These are phyloP conservation scores for Papilio demoleus DNA, from an alignment of 2,888 invertebrate species.

Conservation along the genomic window DNA sequence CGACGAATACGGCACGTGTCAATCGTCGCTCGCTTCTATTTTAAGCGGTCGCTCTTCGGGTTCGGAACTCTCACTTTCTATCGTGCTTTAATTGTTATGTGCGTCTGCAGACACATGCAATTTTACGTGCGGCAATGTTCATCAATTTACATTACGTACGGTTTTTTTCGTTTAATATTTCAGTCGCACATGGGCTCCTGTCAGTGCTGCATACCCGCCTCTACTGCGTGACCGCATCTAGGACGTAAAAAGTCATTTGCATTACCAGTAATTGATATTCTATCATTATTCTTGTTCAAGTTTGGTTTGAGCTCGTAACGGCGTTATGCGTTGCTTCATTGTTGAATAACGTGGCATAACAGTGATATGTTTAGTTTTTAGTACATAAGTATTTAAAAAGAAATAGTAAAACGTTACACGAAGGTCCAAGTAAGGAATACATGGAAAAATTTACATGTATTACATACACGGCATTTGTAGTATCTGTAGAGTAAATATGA, in stretches of 20 bases:
- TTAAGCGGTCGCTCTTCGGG: constrained; percentile 65
- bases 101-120: constrained; percentile 74
- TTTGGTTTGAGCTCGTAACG: constrained; percentile 42
- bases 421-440: constrained; percentile 1
- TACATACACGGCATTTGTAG: background rate
- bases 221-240: constrained; percentile 32
- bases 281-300: constrained; percentile 40
- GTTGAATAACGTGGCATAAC: constrained; percentile 48
- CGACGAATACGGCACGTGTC: constrained; percentile 67
- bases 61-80: constrained; percentile 77
- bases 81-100: constrained; percentile 81
- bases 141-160: constrained; percentile 66
- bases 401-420: constrained; percentile 1
- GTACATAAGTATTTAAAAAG: background rate
- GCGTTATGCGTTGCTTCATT: constrained; percentile 42
- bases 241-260: constrained; percentile 41
- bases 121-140: constrained; percentile 79
- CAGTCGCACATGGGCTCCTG: constrained; percentile 42
- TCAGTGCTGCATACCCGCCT: constrained; percentile 24
- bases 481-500: background rate
- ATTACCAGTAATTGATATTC: constrained; percentile 46
- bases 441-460: background rate
- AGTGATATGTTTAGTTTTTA: constrained; percentile 43
- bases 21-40: constrained; percentile 70
- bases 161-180: constrained; percentile 53